These are phyloP conservation scores for Thalassoma bifasciatum DNA, from an alignment of 2,113 vertebrate genomes.

Conservation along the genomic window DNA sequence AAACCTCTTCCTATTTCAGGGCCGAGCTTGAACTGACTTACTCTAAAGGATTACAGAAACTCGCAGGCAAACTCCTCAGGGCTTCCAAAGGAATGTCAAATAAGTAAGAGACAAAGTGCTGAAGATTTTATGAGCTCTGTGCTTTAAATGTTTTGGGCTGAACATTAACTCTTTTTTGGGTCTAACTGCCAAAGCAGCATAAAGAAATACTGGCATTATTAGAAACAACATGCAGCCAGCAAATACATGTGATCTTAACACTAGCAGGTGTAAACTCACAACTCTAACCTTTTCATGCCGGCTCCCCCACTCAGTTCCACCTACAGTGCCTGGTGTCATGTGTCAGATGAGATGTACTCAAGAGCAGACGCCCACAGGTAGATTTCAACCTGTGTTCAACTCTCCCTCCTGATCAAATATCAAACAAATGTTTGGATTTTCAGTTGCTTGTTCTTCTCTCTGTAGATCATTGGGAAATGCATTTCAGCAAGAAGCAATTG, in stretches of 20 bases:
- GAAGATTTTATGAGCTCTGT: background rate
- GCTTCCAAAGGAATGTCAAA: conserved; percentile 82
- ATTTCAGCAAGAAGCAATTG: conserved; percentile 87
- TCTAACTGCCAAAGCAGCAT: background rate
- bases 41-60: conserved; percentile 88
- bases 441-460: conserved; percentile 49
- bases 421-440: background rate
- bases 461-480: conserved; percentile 87
- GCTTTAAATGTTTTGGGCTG: conserved; percentile 34
- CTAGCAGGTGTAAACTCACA: conserved; percentile 53
- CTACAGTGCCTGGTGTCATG: conserved; percentile 85
- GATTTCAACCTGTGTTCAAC: conserved; percentile 33
- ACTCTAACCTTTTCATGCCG: conserved; percentile 65
- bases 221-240: conserved; percentile 21
- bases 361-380: conserved; percentile 89
- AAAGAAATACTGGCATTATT: conserved; percentile 33
- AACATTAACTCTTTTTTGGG: conserved; percentile 21
- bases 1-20: conserved; percentile 68
- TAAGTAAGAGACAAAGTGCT: conserved; percentile 82
- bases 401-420: conserved; percentile 23
- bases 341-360: conserved; percentile 88
- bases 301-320: conserved; percentile 80
- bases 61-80: conserved; percentile 85
- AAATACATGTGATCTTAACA: conserved; percentile 58
- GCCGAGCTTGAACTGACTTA: conserved; percentile 87